Percentiles rank a stretch among this genome's conserved stretches.
Evolutionary conservation across 2,888 invertebrate species (phyloP).

Genomic region (Pachycephus smyrnensis): DNA sequence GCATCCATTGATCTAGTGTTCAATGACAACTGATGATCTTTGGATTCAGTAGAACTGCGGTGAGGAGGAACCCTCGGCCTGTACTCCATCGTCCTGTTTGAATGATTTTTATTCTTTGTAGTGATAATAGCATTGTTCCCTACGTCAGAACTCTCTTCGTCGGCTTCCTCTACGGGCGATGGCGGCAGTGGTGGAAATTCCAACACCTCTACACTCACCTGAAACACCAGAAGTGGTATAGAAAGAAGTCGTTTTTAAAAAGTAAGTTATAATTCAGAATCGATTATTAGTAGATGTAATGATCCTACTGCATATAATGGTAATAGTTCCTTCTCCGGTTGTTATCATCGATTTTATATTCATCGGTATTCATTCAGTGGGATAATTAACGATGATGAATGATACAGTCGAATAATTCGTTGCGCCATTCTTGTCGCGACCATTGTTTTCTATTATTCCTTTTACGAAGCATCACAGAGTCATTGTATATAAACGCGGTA

Average conservation of each 20-base stretch:
- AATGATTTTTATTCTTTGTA: slow-evolving; percentile 45
- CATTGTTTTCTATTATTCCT: neutral
- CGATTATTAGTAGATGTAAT: neutral
- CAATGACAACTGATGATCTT: slow-evolving; percentile 71
- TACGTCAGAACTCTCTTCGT: slow-evolving; percentile 80
- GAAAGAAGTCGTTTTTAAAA: neutral
- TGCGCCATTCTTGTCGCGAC: neutral
- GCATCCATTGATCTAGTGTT: slow-evolving; percentile 90
- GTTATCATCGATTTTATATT: neutral
- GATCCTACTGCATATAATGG: neutral
- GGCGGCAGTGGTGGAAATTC: slow-evolving; percentile 85
- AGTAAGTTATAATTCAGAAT: neutral
- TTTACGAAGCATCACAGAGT: neutral
- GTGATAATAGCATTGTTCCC: slow-evolving; percentile 45
- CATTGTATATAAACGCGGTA: neutral
- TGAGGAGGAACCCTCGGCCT: slow-evolving; percentile 80
- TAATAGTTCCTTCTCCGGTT: neutral
- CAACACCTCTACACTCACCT: slow-evolving; percentile 75
- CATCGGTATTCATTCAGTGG: neutral
- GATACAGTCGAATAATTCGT: neutral
- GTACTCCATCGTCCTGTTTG: slow-evolving; percentile 62
- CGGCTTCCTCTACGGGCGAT: slow-evolving; percentile 84
- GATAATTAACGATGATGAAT: neutral
- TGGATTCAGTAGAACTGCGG: slow-evolving; percentile 69
- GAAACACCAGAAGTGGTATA: neutral